A percentile compares a stretch with the other conserved stretches of the same genome.
These are phyloP conservation scores for Chymomyza costata DNA, from an alignment of 1,140 invertebrate genomes.

Conservation along the genomic window DNA sequence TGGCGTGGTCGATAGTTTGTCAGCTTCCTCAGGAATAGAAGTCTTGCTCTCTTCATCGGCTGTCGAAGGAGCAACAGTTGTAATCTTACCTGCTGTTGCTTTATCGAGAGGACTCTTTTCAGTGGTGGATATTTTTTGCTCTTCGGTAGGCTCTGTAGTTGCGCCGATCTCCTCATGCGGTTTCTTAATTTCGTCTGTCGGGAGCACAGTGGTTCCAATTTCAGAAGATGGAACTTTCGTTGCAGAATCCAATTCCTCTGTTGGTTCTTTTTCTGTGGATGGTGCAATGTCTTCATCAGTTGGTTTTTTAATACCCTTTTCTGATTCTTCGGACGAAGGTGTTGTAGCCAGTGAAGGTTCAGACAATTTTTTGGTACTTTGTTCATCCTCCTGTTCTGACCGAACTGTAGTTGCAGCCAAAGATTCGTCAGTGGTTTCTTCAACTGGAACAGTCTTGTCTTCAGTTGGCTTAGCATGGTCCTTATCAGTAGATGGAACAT, in stretches of 20 bases:
- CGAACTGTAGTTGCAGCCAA: conserved; percentile 6
- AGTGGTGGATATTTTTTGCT: conserved; percentile 14
- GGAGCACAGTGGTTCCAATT: no score
- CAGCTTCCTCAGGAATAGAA: neutral
- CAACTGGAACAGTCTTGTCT: conserved; percentile 9
- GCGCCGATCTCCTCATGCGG: no score
- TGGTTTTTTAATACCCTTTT: conserved; percentile 11
- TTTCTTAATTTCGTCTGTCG: no score
- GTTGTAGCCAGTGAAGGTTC: conserved; percentile 3
- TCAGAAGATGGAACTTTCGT: conserved; percentile 12
- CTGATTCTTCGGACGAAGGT: neutral
- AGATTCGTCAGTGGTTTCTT: conserved; percentile 11
- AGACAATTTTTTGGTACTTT: conserved; percentile 3
- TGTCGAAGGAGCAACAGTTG: conserved; percentile 1
- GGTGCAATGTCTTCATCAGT: conserved; percentile 5
- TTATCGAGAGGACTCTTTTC: no score
- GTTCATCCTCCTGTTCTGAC: conserved; percentile 3
- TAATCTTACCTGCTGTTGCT: conserved; percentile 3
- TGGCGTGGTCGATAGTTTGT: no score
- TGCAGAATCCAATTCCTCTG: conserved; percentile 1
- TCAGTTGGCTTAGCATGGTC: conserved; percentile 11
- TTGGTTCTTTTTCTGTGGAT: conserved; percentile 13
- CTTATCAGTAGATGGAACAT: conserved; percentile 9
- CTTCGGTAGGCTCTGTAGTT: no score
- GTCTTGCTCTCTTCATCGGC: conserved; percentile 6